These are phyloP conservation scores for Montipora efflorescens DNA, from an alignment of 64 coral and sea anemone species.

Conservation along the genomic window DNA sequence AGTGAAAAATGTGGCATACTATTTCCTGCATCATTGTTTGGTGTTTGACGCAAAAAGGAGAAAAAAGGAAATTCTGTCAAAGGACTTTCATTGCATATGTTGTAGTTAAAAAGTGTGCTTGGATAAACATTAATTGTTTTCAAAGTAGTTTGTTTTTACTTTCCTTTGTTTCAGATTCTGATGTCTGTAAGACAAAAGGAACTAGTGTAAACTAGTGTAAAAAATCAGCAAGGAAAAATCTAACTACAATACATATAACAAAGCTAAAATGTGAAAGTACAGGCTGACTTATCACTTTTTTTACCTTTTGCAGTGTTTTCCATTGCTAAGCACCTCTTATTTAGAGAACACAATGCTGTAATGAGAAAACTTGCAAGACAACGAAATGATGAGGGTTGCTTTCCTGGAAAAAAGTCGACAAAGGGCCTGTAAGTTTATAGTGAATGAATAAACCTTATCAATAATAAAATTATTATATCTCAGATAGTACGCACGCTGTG, in stretches of 20 bases:
- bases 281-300: background rate
- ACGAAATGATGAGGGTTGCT: conserved; percentile 47
- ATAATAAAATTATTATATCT: background rate
- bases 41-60: no score
- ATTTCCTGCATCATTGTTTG: no score
- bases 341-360: conserved; percentile 83
- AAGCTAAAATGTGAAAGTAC: background rate
- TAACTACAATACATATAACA: background rate
- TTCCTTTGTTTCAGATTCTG: no score
- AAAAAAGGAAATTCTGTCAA: no score
- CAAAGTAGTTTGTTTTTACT: no score
- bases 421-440: background rate
- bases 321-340: conserved; percentile 96
- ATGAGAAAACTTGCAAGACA: conserved; percentile 85
- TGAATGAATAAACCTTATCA: background rate
- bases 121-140: no score
- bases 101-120: no score
- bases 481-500: background rate
- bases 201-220: no score
- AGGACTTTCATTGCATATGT: no score
- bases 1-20: no score
- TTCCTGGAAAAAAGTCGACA: conserved; percentile 56
- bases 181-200: no score
- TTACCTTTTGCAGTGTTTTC: conserved; percentile 98
- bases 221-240: background rate